phyloP scores from a whole-genome alignment of 2,888 invertebrate genomes.

The Heliconius charithonia region DNA sequence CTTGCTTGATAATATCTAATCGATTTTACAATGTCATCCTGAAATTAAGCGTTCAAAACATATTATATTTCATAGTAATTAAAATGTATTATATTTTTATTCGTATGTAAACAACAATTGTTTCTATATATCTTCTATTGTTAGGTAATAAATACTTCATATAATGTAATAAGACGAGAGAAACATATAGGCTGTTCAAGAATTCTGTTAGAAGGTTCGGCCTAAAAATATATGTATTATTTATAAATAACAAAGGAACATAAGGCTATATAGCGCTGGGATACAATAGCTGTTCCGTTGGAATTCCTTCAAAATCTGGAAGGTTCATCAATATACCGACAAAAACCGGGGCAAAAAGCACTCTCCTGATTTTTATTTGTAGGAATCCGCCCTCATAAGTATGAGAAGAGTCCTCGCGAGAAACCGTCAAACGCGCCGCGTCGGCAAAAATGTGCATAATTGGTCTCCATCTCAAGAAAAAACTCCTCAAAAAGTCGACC shows the following conservation, averaged over 20 bases:
- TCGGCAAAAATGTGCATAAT: slow-evolving; percentile 83
- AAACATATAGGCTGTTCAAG: slow-evolving; percentile 10
- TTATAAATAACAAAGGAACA: slow-evolving; percentile 41
- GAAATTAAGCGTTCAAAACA: too few species aligned
- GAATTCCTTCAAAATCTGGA: slow-evolving; percentile 76
- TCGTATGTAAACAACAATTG: neutral
- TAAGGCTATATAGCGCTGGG: slow-evolving; percentile 36
- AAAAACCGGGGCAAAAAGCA: slow-evolving; percentile 77
- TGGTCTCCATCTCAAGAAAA: slow-evolving; percentile 75
- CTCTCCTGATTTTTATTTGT: slow-evolving; percentile 79
- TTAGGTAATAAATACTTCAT: neutral
- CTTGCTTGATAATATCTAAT: neutral
- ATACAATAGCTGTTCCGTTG: slow-evolving; percentile 48
- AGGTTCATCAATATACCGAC: slow-evolving; percentile 75
- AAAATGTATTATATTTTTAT: neutral
- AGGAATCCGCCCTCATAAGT: slow-evolving; percentile 76
- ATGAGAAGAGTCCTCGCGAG: slow-evolving; percentile 63
- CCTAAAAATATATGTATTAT: slow-evolving; percentile 41
- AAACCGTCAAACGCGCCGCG: slow-evolving; percentile 74
- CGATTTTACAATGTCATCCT: neutral
- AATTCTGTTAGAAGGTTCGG: slow-evolving; percentile 16
- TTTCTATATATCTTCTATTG: neutral
- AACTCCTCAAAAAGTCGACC: slow-evolving; percentile 79
- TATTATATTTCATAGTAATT: neutral
- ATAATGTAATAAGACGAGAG: slow-evolving; percentile 4